These are phyloP conservation scores for Odontesthes bonariensis DNA, from an alignment of 2,113 vertebrate species.

Conservation along the genomic window DNA sequence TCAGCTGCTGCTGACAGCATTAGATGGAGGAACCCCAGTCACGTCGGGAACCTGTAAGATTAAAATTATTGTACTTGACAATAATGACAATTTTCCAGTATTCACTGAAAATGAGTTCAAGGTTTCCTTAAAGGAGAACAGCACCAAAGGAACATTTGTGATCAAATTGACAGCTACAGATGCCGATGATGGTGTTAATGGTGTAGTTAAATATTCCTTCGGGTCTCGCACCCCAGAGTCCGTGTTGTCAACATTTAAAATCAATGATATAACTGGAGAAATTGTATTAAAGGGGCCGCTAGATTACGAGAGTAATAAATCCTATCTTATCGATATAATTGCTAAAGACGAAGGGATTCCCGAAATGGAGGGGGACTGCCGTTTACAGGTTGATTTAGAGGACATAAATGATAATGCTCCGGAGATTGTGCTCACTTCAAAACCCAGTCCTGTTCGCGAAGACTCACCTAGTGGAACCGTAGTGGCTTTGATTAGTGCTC, in stretches of 20 bases:
- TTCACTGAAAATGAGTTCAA: conserved; percentile 85
- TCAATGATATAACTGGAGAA: conserved; percentile 58
- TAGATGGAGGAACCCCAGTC: conserved; percentile 74
- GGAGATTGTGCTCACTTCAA: conserved; percentile 79
- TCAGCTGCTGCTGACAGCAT: conserved; percentile 76
- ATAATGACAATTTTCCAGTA: conserved; percentile 89
- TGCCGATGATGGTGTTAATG: conserved; percentile 75
- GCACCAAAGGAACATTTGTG: conserved; percentile 74
- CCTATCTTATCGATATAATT: conserved; percentile 59
- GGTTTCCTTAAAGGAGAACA: conserved; percentile 83
- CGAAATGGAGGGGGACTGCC: conserved; percentile 78
- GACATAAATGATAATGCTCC: conserved; percentile 86
- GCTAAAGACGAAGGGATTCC: conserved; percentile 74
- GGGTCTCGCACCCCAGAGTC: conserved; percentile 51
- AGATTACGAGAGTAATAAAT: conserved; percentile 65
- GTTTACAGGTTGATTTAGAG: conserved; percentile 62
- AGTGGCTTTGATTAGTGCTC: conserved; percentile 64
- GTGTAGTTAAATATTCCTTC: conserved; percentile 71
- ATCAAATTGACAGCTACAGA: conserved; percentile 81
- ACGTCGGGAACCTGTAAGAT: conserved; percentile 69
- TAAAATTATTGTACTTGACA: conserved; percentile 75
- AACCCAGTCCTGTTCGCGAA: conserved; percentile 58
- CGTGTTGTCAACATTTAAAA: conserved; percentile 45
- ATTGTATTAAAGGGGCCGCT: background rate
- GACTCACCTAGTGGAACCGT: conserved; percentile 66